These are phyloP conservation scores for Australoheros facetus DNA, from an alignment of 2,797 vertebrate species.

Conservation along the genomic window DNA sequence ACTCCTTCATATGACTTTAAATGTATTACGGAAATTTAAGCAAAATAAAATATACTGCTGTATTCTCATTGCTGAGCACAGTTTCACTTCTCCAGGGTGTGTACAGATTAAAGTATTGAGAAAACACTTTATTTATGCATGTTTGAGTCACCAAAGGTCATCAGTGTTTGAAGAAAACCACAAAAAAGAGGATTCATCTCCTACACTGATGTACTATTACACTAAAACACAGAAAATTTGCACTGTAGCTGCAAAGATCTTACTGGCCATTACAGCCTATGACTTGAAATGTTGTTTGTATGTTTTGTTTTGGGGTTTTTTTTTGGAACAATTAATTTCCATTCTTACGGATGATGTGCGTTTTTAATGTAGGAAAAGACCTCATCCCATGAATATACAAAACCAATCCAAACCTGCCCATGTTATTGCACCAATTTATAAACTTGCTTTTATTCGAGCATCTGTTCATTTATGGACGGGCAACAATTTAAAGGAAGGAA, in stretches of 20 bases:
- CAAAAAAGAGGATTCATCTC: constrained; percentile 58
- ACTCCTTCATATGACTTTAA: not conserved
- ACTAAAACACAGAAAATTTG: constrained; percentile 24
- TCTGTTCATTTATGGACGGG: constrained; percentile 41
- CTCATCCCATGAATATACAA: not conserved
- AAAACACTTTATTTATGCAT: constrained; percentile 18
- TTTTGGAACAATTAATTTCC: not conserved
- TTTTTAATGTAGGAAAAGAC: not conserved
- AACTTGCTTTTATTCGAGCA: constrained; percentile 23
- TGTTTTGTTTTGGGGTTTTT: not conserved
- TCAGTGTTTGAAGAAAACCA: constrained; percentile 44
- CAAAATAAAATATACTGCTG: not conserved
- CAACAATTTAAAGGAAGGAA: constrained; percentile 53
- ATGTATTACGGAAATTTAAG: not conserved
- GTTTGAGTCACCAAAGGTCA: constrained; percentile 33
- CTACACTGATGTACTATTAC: not conserved
- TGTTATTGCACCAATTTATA: not conserved
- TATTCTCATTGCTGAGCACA: not conserved
- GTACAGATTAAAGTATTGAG: constrained; percentile 34
- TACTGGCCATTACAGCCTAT: not conserved
- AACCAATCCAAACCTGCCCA: not conserved
- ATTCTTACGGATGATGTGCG: not conserved
- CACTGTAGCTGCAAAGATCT: not conserved
- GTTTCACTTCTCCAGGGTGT: constrained; percentile 23
- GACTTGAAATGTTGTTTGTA: not conserved